Evolutionary conservation across 2,113 vertebrate species (phyloP).

Genomic region (Sitta europaea): DNA sequence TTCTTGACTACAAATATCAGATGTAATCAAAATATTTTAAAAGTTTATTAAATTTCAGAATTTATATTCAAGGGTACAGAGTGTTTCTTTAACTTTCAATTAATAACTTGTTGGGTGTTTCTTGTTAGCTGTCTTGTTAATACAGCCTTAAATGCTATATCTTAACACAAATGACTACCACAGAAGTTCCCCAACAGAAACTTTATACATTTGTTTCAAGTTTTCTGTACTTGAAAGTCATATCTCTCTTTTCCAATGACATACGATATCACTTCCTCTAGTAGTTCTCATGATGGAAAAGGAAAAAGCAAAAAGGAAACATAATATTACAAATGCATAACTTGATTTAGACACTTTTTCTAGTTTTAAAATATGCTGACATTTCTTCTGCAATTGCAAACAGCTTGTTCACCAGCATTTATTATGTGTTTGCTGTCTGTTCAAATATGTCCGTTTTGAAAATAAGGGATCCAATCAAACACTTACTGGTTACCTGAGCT

Average conservation of each 20-base stretch:
- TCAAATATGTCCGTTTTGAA: not conserved
- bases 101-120: not conserved
- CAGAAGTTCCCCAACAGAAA: not conserved
- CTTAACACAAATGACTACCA: not conserved
- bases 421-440: not conserved
- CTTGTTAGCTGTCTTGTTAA: not conserved
- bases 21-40: not conserved
- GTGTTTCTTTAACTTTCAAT: not conserved
- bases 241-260: not conserved
- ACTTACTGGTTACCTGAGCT: not conserved
- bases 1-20: not conserved
- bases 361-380: not conserved
- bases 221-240: not conserved
- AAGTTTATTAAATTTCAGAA: not conserved
- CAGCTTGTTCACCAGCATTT: not conserved
- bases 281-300: not conserved
- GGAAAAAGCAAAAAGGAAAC: not conserved
- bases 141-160: not conserved
- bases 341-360: not conserved
- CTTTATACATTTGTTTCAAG: not conserved
- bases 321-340: not conserved
- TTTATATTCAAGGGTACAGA: fast-evolving
- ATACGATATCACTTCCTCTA: not conserved
- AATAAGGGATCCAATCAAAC: not conserved
- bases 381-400: not conserved